Evolutionary conservation across 2,113 vertebrate species (phyloP).

Genomic region (Microcebus jonahi): DNA sequence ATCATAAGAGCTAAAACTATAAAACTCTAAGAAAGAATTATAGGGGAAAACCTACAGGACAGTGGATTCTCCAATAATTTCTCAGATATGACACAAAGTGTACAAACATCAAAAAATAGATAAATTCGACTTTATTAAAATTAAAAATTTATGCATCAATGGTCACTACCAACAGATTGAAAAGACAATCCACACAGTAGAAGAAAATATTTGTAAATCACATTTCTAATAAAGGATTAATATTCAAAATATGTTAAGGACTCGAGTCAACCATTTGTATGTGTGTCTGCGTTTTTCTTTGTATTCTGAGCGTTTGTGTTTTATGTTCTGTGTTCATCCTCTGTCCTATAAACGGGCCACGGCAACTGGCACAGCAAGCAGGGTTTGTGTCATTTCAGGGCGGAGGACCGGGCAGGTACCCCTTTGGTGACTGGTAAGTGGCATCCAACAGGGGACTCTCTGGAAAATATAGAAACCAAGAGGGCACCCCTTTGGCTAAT

Average conservation of each 20-base stretch:
- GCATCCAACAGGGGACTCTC: too few species aligned
- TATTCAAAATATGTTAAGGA: neutral
- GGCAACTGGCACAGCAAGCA: too few species aligned
- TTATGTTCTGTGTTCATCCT: too few species aligned
- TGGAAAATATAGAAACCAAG: too few species aligned
- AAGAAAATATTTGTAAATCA: neutral
- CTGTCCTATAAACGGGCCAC: too few species aligned
- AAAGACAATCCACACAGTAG: neutral
- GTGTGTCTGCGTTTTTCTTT: too few species aligned
- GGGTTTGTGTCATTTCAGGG: too few species aligned
- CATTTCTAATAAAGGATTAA: neutral
- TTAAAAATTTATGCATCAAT: neutral
- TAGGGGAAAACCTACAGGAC: neutral
- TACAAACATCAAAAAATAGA: neutral
- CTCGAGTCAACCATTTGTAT: too few species aligned
- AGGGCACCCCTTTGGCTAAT: too few species aligned
- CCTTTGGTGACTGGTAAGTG: too few species aligned
- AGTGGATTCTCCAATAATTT: neutral
- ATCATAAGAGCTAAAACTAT: neutral
- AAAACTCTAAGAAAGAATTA: neutral
- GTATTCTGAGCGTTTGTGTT: too few species aligned
- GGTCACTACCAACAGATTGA: neutral
- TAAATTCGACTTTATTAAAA: neutral
- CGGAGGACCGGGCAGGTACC: too few species aligned
- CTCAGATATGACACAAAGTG: neutral